Evolutionary conservation across 1,140 invertebrate genomes (phyloP).

Genomic region (Bradynema listronoti): DNA sequence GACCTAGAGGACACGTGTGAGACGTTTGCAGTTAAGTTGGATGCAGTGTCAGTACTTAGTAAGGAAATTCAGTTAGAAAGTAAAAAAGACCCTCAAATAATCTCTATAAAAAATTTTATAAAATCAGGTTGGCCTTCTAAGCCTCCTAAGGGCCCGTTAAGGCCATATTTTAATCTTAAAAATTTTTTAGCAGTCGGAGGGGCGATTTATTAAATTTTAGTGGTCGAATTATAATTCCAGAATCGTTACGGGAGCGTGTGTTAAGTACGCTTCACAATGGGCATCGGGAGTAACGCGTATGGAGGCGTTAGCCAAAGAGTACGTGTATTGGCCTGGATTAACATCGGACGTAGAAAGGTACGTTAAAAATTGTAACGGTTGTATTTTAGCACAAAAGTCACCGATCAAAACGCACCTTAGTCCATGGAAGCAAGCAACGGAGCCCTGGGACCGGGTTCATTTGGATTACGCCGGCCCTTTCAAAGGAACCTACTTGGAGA

Average conservation of each 20-base stretch:
- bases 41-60: not conserved
- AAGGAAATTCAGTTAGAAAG: not conserved
- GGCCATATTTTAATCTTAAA: too few relatives aligned
- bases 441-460: conserved; percentile 12
- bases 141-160: not conserved
- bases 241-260: conserved; percentile 52
- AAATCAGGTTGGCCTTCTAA: not conserved
- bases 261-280: conserved; percentile 60
- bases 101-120: not conserved
- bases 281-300: conserved; percentile 63
- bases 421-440: conserved; percentile 12
- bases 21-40: not conserved
- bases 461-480: conserved; percentile 14
- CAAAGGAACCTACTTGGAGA: too few relatives aligned
- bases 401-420: conserved; percentile 7
- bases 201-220: conserved; percentile 40
- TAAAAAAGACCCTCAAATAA: not conserved
- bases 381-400: not conserved
- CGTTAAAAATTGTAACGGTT: conserved; percentile 5
- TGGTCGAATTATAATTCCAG: conserved; percentile 59
- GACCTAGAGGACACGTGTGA: conserved; percentile 7
- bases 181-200: too few relatives aligned
- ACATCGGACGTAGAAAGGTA: conserved; percentile 17
- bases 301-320: conserved; percentile 61
- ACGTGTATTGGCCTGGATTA: conserved; percentile 15